Conservation (phyloP, 2,797 vertebrate species). For the Lutjanus argentimaculatus region DNA sequence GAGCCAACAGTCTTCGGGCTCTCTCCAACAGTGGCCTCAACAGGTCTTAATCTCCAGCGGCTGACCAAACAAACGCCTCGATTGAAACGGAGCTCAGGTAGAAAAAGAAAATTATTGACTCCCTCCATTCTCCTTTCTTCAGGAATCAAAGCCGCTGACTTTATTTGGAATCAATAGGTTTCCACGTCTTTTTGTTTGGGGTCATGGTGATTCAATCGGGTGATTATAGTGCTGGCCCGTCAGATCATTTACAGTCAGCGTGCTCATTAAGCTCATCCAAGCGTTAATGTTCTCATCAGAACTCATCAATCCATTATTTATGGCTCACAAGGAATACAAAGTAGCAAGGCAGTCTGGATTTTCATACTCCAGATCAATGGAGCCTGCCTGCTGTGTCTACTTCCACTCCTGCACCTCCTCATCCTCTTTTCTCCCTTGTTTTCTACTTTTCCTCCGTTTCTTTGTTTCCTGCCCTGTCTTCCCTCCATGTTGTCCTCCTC, state of each 20-base stretch:
- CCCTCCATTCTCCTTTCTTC: background rate
- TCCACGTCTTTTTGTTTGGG: constrained; percentile 45
- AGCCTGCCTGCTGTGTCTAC: constrained; percentile 21
- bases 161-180: constrained; percentile 65
- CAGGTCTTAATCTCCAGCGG: constrained; percentile 73
- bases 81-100: constrained; percentile 29
- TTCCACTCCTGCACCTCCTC: background rate
- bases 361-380: constrained; percentile 45
- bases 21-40: constrained; percentile 70
- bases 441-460: background rate
- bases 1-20: constrained; percentile 64
- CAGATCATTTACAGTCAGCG: constrained; percentile 60
- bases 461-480: background rate
- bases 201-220: constrained; percentile 24
- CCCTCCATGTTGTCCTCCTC: background rate
- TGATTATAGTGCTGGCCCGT: constrained; percentile 27
- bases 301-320: constrained; percentile 82
- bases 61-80: constrained; percentile 68
- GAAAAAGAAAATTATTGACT: constrained; percentile 50
- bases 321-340: constrained; percentile 75
- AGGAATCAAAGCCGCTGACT: constrained; percentile 55
- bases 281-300: constrained; percentile 79
- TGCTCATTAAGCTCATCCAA: constrained; percentile 72
- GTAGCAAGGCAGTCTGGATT: constrained; percentile 39
- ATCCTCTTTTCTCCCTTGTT: background rate